phyloP scores from a whole-genome alignment of 2,888 invertebrate genomes.

The Trichogramma evanescens region DNA sequence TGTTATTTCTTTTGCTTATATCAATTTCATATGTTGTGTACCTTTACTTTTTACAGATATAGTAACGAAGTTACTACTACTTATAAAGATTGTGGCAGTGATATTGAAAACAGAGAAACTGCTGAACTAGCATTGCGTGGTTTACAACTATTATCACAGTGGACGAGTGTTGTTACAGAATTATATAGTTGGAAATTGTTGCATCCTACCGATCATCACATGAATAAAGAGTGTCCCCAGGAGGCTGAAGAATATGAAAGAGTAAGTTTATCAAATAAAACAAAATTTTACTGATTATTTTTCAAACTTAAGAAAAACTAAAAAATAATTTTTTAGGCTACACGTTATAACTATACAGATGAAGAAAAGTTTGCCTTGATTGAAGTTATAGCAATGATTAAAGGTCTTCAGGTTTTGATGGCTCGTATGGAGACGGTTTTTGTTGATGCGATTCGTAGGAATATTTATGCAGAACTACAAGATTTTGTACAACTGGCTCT shows the following conservation, averaged over 20 bases:
- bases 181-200: constrained; percentile 96
- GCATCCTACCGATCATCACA: constrained; percentile 95
- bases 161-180: constrained; percentile 96
- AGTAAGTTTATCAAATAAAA: constrained; percentile 47
- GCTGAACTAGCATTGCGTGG: constrained; percentile 87
- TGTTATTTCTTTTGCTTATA: constrained; percentile 7
- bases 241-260: constrained; percentile 98
- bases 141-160: constrained; percentile 86
- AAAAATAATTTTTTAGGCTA: constrained; percentile 57
- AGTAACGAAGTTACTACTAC: constrained; percentile 74
- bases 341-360: constrained; percentile 93
- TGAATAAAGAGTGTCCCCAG: constrained; percentile 87
- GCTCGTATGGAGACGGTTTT: constrained; percentile 96
- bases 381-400: constrained; percentile 98
- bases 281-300: not conserved
- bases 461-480: constrained; percentile 93
- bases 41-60: constrained; percentile 31
- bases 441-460: constrained; percentile 79
- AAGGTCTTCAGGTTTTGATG: constrained; percentile 94
- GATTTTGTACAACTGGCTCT: constrained; percentile 88
- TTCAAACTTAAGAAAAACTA: constrained; percentile 1
- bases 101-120: constrained; percentile 84
- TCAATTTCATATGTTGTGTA: not conserved
- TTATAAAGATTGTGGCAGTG: constrained; percentile 87
- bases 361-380: constrained; percentile 97